Evolutionary conservation across 92 coral and sea anemone species (phyloP), one percentile per base, ranked within the genome.

Genomic region (Bergia sp.): DNA sequence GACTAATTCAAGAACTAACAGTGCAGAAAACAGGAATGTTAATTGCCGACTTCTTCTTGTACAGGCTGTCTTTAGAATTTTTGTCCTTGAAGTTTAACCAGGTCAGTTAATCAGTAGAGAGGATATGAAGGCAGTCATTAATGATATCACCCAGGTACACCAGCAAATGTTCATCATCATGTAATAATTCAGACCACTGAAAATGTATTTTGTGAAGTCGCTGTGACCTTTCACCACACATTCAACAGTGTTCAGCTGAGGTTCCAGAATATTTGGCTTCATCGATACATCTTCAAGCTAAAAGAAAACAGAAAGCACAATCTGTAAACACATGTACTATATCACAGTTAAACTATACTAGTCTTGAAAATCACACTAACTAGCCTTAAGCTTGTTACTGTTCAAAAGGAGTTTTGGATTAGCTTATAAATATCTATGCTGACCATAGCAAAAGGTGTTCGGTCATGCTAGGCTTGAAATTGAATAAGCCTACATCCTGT

Each of bases 211-310:
- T 5, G 64, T 49, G 64, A 84, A 84, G 78, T 13, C 9, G 1
- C 6, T 71, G 66, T 84, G 87, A 38, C 79, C 87, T 47, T 73
- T 84, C 45, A 84, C 87, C 7, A 84, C 87, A 47, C 87, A 84
- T 45, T 84, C 87, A 71, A 45, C 87, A 43, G 79, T 84, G 36
- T 84, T 84, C 47, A 71, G 42, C 43, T 67, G 64, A 20, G 87
- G 87, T 12, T 84, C 79, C 3, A 44, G 29, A 7, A 39, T 41
- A 1, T 37, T 53, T 16, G 78, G 87, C 78, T 23, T 29, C 75
- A 84, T 84, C 10, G 87, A 65, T 44, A 84, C 55, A 71, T 84
- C 87, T 84, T 84, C 78, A 67, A 84, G 87, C 87, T 84, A 45
- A 45, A 44, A 11, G 41, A 37, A 80, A 53, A 38, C 38, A 12